Percentiles rank a stretch among this genome's conserved stretches.
Evolutionary conservation across 2,888 invertebrate genomes (phyloP).

Genomic region (Eledona agricola): DNA sequence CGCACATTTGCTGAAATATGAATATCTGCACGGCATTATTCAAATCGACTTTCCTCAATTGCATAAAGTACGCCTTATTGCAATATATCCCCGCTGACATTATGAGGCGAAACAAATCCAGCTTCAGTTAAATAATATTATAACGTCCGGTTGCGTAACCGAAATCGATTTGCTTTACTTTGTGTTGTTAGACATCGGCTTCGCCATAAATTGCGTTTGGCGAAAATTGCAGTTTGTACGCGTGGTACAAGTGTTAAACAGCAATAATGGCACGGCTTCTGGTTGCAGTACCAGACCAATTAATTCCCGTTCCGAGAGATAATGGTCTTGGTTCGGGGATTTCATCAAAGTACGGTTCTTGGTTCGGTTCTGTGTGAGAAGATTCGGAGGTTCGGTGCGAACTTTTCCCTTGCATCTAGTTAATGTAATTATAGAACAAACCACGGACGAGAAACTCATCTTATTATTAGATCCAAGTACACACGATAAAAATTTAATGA

Average conservation of each 20-base stretch:
- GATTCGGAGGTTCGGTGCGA: constrained; percentile 5
- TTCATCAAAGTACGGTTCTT: too few species aligned
- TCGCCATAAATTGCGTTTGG: constrained; percentile 18
- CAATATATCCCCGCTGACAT: constrained; percentile 11
- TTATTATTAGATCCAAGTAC: constrained; percentile 31
- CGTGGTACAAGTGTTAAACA: constrained; percentile 1
- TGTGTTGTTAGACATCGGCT: constrained; percentile 9
- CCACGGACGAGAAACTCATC: constrained; percentile 24
- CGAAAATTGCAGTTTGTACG: constrained; percentile 23
- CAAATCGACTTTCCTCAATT: constrained; percentile 22
- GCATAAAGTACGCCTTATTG: constrained; percentile 14
- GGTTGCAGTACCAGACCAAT: constrained; percentile 14
- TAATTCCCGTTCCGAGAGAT: constrained; percentile 23
- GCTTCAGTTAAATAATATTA: constrained; percentile 6
- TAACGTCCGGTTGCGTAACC: constrained; percentile 15
- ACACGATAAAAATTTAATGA: constrained; percentile 24
- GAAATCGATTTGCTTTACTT: constrained; percentile 11
- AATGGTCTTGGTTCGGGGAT: too few species aligned
- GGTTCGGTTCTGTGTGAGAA: constrained; percentile 37
- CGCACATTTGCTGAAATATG: constrained; percentile 12
- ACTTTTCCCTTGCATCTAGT: constrained; percentile 26
- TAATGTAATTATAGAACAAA: constrained; percentile 27
- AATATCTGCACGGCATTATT: constrained; percentile 23
- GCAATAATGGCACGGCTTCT: constrained; percentile 21
- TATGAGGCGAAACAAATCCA: constrained; percentile 2